Base-by-base conservation (phyloP, 1,140 invertebrate genomes). In the Drosophila baimaii region DNA sequence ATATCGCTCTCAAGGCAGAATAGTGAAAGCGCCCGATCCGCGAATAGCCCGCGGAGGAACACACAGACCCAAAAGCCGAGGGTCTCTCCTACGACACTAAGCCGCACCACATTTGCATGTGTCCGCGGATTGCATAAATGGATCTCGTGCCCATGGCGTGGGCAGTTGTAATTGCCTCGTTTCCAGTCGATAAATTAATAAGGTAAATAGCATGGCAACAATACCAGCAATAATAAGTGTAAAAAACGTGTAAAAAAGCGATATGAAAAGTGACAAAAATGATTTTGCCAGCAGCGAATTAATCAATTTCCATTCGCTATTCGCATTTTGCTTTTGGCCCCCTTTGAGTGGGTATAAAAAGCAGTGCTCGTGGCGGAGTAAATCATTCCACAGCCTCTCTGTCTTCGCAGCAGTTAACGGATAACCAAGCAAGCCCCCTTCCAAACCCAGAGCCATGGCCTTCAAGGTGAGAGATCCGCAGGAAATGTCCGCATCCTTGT, bases 351-450 rank as follows among this genome's bases (percentile, higher is more conserved):
- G 33, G 77, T 88, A 88, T 88, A 88, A 89, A 88, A 89, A 56
- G 51, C 62, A 35, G 57, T 69, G 77, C 23, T 57, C 19, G 37
- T 17, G n/a, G 21, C 23, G 39, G 64, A 83, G 68, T 63, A 89
- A 89, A 81, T 88, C 84, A 88, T 88, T 88, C 84, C 80, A 81
- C 73, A 88, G 70, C 74, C 46, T 79, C 77, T 49, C 83, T 55
- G 68, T 57, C 43, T 81, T 78, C 68, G 68, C 51, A 55, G 52
- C 81, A 79, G 63, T 77, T 57, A 52, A 69, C 59, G 73, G 73
- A 84, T 75, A 84, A 37, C 78, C 52, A 61, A 56, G 47, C 33
- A 19, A 19, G 47, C 59, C 37, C 56, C 68, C 21, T 35, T 33
- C 29, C 70, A 68, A 78, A 44, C 29, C n/a, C 44, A 77, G 35